phyloP scores from a whole-genome alignment of 2,888 invertebrate genomes.

The Lamellibrachia satsuma region DNA sequence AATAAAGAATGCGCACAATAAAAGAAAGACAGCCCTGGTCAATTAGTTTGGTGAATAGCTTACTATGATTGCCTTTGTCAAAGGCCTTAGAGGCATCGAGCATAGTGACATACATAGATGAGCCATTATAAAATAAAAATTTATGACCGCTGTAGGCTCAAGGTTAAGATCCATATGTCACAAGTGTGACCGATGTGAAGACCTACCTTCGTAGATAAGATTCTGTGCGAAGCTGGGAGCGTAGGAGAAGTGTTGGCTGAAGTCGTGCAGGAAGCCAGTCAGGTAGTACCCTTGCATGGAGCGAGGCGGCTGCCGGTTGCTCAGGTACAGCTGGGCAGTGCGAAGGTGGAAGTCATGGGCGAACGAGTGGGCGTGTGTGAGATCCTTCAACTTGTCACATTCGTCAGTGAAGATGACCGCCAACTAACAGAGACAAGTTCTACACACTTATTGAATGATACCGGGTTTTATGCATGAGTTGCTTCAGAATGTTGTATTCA shows the following conservation, averaged over 20 bases:
- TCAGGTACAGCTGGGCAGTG: conserved; percentile 75
- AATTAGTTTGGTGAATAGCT: no score
- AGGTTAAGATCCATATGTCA: no score
- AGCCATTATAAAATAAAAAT: no score
- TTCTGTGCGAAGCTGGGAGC: conserved; percentile 81
- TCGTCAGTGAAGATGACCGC: conserved; percentile 59
- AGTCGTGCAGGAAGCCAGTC: conserved; percentile 79
- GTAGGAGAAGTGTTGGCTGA: conserved; percentile 80
- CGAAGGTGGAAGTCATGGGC: conserved; percentile 81
- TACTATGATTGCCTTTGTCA: no score
- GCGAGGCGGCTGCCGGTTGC: conserved; percentile 59
- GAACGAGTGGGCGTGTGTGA: conserved; percentile 81
- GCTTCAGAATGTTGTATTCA: neutral
- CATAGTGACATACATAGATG: no score
- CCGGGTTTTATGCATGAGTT: neutral
- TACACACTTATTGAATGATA: neutral
- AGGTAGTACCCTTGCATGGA: conserved; percentile 73
- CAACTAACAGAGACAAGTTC: conserved; percentile 35
- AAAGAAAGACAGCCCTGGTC: no score
- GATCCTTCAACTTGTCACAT: conserved; percentile 75
- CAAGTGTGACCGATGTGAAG: neutral
- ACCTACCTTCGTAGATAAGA: conserved; percentile 75
- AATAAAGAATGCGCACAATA: no score
- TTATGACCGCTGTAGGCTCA: no score
- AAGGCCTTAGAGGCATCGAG: no score